Conservation (phyloP, 2,888 invertebrate genomes). For the Macroteleia sp. region DNA sequence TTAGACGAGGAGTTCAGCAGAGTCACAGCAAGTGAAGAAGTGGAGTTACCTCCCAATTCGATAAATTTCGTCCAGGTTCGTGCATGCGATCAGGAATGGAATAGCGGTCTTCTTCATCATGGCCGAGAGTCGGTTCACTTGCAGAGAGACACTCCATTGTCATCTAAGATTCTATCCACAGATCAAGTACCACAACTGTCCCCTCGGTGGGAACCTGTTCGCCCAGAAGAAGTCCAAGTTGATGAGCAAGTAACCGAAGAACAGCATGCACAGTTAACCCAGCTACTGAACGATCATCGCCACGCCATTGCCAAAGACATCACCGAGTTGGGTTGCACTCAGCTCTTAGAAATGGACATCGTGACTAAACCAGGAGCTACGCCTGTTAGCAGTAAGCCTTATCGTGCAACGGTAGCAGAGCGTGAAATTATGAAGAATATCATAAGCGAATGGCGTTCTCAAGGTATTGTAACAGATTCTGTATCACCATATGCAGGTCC, state of each 20-base stretch:
- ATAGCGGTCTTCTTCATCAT: background rate
- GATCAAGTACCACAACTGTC: background rate
- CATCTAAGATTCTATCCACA: no score
- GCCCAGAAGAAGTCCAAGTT: no score
- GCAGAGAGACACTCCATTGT: background rate
- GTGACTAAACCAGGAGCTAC: no score
- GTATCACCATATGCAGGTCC: background rate
- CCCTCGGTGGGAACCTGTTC: background rate
- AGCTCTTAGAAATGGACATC: no score
- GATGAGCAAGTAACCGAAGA: background rate
- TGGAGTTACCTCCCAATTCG: background rate
- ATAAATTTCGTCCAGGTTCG: background rate
- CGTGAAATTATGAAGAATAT: no score
- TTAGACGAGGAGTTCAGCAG: background rate
- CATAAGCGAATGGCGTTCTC: background rate
- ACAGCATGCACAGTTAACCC: no score
- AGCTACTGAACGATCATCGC: no score
- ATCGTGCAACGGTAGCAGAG: no score
- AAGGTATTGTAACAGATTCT: conserved; percentile 2
- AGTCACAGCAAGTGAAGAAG: background rate
- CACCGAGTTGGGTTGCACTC: no score
- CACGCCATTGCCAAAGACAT: no score
- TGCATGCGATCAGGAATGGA: background rate
- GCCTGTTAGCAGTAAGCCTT: no score
- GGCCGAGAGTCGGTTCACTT: no score